Evolutionary conservation across 2,888 invertebrate species (phyloP).

Genomic region (Drosophila borealis): DNA sequence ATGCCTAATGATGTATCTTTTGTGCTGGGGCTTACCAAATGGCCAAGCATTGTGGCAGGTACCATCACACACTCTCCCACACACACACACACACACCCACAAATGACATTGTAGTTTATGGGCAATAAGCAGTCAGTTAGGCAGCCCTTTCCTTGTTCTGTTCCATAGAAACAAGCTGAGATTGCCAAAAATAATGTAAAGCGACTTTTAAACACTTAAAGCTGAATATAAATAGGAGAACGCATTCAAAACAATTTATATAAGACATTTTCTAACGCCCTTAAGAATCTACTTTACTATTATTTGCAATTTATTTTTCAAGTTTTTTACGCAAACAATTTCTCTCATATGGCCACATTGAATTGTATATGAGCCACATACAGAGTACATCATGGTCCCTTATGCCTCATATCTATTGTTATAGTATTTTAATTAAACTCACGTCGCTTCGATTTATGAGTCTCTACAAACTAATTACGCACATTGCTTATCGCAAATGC

Average conservation of each 20-base stretch:
- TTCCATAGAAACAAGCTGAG: conserved; percentile 7
- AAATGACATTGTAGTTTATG: conserved; percentile 15
- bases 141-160: conserved; percentile 20
- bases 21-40: conserved; percentile 43
- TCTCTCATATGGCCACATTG: too few species aligned
- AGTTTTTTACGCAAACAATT: too few species aligned
- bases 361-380: not conserved
- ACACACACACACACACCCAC: not conserved
- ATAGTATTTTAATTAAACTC: too few species aligned
- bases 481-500: conserved; percentile 20
- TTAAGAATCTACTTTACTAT: too few species aligned
- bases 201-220: conserved; percentile 1
- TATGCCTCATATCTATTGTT: not conserved
- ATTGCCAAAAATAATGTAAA: conserved; percentile 7
- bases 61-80: conserved; percentile 4
- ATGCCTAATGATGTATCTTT: conserved; percentile 76
- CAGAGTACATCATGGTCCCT: too few species aligned
- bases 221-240: not conserved
- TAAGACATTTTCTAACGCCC: too few species aligned
- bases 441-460: not conserved
- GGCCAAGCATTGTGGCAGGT: conserved; percentile 24
- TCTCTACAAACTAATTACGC: conserved; percentile 10
- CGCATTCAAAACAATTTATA: not conserved
- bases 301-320: too few species aligned
- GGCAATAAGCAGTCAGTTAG: conserved; percentile 36